Evolutionary conservation across 2,797 vertebrate species (phyloP).

Genomic region (Microctenopoma steveboyesi): DNA sequence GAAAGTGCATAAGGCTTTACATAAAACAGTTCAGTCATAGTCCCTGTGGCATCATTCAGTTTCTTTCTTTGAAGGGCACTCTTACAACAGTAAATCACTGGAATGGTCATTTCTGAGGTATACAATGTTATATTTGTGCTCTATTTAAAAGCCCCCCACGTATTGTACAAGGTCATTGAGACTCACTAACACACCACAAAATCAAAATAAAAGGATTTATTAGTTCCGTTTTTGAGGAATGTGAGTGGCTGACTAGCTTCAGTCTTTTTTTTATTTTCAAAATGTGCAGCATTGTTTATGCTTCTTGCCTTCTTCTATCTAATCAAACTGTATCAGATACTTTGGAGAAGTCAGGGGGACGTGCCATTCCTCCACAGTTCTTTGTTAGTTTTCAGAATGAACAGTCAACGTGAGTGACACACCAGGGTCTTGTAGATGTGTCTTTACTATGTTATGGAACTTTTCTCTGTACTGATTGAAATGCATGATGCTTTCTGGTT

Average conservation of each 20-base stretch:
- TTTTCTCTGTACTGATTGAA: constrained; percentile 98
- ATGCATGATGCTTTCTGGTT: constrained; percentile 98
- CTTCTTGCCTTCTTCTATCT: constrained; percentile 6
- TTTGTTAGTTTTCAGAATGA: constrained; percentile 54
- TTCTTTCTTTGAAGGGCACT: constrained; percentile 1
- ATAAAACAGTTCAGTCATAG: background rate
- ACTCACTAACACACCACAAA: constrained; percentile 3
- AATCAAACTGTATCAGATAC: constrained; percentile 1
- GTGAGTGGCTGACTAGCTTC: background rate
- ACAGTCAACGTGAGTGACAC: constrained; percentile 80
- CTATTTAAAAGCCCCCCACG: constrained; percentile 24
- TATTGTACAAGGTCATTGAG: constrained; percentile 9
- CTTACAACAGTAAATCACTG: constrained; percentile 6
- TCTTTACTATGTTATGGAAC: constrained; percentile 91
- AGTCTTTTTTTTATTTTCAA: background rate
- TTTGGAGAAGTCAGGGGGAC: background rate
- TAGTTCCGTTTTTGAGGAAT: constrained; percentile 14
- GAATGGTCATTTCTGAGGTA: constrained; percentile 67
- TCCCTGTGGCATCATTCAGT: constrained; percentile 31
- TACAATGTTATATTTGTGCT: constrained; percentile 51
- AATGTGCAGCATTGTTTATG: constrained; percentile 5
- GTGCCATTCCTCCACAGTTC: background rate
- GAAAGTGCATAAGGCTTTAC: constrained; percentile 53
- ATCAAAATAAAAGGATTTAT: constrained; percentile 9
- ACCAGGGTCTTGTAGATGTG: constrained; percentile 84